Conservation (phyloP, 2,113 vertebrate species). For the Eudyptes chrysolophus region DNA sequence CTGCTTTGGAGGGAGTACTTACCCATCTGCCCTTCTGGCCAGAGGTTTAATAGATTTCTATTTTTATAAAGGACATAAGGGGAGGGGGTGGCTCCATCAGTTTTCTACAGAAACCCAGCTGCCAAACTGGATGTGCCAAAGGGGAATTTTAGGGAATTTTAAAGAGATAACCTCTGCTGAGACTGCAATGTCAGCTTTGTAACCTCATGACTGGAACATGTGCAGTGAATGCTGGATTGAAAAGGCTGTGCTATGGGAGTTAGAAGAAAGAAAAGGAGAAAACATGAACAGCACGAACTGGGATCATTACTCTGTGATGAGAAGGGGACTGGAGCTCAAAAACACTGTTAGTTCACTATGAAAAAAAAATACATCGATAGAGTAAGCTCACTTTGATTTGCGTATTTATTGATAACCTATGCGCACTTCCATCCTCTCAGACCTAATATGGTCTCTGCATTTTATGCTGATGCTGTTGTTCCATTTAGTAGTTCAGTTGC, state of each 20-base stretch:
- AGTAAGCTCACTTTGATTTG: conserved; percentile 43
- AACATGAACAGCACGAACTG: conserved; percentile 11
- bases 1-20: background rate
- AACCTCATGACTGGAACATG: conserved; percentile 62
- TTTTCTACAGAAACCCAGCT: conserved; percentile 69
- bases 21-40: conserved; percentile 62
- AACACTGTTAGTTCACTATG: background rate
- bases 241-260: conserved; percentile 55
- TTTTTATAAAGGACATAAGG: conserved; percentile 62
- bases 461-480: conserved; percentile 50
- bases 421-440: background rate
- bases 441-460: background rate
- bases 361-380: conserved; percentile 6
- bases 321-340: conserved; percentile 13
- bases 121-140: conserved; percentile 74
- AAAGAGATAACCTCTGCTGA: conserved; percentile 77
- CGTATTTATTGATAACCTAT: conserved; percentile 42
- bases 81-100: conserved; percentile 54
- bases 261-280: conserved; percentile 45
- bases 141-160: conserved; percentile 76
- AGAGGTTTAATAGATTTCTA: conserved; percentile 67
- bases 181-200: conserved; percentile 74
- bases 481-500: background rate
- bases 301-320: conserved; percentile 39
- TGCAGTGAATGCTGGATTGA: conserved; percentile 63